Percentiles rank a stretch among this genome's conserved stretches.
Evolutionary conservation across 2,113 vertebrate species (phyloP).

Genomic region (Noturus placidus): DNA sequence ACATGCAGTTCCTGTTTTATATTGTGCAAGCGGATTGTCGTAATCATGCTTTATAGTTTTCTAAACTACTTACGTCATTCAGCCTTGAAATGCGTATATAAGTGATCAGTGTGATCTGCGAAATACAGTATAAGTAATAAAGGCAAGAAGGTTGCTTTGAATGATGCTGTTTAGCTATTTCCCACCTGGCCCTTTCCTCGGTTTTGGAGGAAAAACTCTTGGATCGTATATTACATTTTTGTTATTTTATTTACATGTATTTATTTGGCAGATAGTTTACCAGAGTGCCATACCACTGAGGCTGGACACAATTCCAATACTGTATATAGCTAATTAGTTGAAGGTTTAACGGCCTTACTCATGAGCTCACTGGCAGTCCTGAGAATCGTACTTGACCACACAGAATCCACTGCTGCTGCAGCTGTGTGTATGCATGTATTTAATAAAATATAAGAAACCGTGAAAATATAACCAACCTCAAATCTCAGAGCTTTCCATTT

Average conservation of each 20-base stretch:
- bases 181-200: not conserved
- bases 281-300: not conserved
- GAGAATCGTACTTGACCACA: not conserved
- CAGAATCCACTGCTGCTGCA: not conserved
- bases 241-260: too few species aligned
- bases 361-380: not conserved
- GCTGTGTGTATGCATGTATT: not conserved
- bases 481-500: not conserved
- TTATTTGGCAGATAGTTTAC: not conserved
- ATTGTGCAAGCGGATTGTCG: not conserved
- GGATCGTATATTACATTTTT: not conserved
- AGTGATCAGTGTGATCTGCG: not conserved
- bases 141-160: not conserved
- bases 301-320: not conserved
- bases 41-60: not conserved
- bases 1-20: conserved; percentile 1
- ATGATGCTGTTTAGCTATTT: not conserved
- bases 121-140: not conserved
- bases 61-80: not conserved
- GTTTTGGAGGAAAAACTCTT: not conserved
- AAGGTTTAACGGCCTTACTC: not conserved
- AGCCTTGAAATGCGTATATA: not conserved
- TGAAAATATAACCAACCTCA: not conserved
- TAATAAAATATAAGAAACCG: too few species aligned
- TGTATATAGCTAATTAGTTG: not conserved